Base-by-base conservation (phyloP, 2,888 invertebrate species). In the Apamea monoglypha region DNA sequence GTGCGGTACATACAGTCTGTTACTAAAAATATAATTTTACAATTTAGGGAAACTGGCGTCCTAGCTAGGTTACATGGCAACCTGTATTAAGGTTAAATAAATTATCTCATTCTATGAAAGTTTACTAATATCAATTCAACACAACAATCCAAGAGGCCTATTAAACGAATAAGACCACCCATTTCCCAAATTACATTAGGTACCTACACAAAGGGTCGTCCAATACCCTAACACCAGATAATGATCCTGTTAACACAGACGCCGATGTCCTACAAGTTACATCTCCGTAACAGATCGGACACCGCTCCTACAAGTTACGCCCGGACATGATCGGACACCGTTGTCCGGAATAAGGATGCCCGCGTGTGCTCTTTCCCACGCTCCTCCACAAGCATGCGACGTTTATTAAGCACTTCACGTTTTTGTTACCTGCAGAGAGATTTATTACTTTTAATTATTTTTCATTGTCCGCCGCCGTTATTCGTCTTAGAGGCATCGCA, bases 361-460 rank as follows among this genome's bases (percentile, higher is more conserved):
- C 91, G 89, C 92, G 91, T 94, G 95, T 92, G 91, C 86, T 83
- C 87, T 91, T 93, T 96, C 96, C 94, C 96, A 96, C 96, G 95
- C 83, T 90, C 91, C 89, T 89, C 94, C 95, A 89, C 94, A 94
- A 94, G 95, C 96, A 96, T 94, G 96, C 96, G 95, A 96, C 96
- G 95, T 95, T 95, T 96, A 95, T 96, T 96, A 96, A 96, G 95
- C 95, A 94, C 96, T 95, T 95, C 95, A 94, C 94, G 95, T 96
- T 96, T 96, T 96, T 96, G 96, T 96, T 96, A 95, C 96, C 96
- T 95, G 96, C 95, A 92, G 96, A 88, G 96, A 97, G 96, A 97
- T 97, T 97, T 97, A 96, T 96, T 96, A 96, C 96, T 96, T 96
- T 96, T 97, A 96, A 97, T 97, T 97, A 97, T 96, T 95, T 95